These are phyloP conservation scores for Bombus balteatus DNA, from an alignment of 1,140 invertebrate genomes.

Conservation along the genomic window DNA sequence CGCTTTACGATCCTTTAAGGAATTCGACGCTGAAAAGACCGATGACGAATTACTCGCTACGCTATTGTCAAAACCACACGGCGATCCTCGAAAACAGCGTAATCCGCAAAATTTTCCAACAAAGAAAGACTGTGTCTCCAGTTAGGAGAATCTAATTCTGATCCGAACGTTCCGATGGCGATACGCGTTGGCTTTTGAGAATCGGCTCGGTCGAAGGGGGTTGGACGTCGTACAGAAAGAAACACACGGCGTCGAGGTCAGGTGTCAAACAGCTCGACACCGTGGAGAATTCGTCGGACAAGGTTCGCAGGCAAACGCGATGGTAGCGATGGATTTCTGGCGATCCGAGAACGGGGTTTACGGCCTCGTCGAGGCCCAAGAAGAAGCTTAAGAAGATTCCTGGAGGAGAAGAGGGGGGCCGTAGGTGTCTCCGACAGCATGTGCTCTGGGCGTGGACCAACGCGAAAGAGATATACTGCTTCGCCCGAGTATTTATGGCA, in stretches of 20 bases:
- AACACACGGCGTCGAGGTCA: constrained; percentile 62
- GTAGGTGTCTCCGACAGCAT: constrained; percentile 76
- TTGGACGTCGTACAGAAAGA: constrained; percentile 59
- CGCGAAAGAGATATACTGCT: constrained; percentile 82
- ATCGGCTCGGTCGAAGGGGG: constrained; percentile 16
- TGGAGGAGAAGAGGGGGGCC: constrained; percentile 31
- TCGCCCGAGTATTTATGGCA: constrained; percentile 81
- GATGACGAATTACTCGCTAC: constrained; percentile 55
- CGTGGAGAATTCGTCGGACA: constrained; percentile 35
- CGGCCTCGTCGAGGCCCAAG: constrained; percentile 58
- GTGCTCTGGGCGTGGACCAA: constrained; percentile 81
- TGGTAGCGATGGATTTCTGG: constrained; percentile 59
- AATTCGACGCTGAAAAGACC: constrained; percentile 72
- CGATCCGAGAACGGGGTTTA: constrained; percentile 66
- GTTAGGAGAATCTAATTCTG: too few relatives aligned
- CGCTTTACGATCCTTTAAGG: constrained; percentile 80
- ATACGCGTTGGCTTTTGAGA: too few relatives aligned
- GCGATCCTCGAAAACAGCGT: too few relatives aligned
- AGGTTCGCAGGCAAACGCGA: constrained; percentile 27
- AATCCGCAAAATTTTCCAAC: too few relatives aligned
- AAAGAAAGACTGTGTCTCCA: too few relatives aligned
- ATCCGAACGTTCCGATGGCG: too few relatives aligned
- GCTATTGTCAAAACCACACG: too few relatives aligned
- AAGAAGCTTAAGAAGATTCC: constrained; percentile 49
- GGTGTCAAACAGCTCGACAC: constrained; percentile 66